Conservation (phyloP, 2,113 vertebrate genomes). For the Eonycteris spelaea region DNA sequence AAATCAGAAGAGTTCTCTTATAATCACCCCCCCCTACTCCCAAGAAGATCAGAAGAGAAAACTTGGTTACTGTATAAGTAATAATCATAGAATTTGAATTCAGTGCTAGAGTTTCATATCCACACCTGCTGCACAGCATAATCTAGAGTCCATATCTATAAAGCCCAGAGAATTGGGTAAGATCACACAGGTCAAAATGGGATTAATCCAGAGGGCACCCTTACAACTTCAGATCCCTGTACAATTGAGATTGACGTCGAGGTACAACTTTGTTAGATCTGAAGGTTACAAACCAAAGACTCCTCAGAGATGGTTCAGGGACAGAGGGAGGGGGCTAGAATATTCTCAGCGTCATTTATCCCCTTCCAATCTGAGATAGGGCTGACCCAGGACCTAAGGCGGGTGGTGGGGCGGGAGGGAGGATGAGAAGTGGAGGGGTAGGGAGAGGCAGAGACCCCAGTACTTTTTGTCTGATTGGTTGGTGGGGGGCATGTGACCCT, state of each 20-base stretch:
- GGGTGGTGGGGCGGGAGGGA: neutral
- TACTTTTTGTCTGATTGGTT: slow-evolving; percentile 56
- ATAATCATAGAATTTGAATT: slow-evolving; percentile 8
- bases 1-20: neutral
- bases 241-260: neutral
- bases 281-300: neutral
- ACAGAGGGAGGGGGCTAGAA: neutral
- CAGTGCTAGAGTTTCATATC: neutral
- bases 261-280: neutral
- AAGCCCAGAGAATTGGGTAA: neutral
- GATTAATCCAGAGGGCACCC: neutral
- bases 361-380: neutral
- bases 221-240: neutral
- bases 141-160: neutral
- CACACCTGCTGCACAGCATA: neutral
- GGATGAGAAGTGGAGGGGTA: neutral
- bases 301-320: neutral
- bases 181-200: neutral
- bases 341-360: neutral
- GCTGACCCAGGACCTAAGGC: neutral
- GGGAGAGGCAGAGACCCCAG: neutral
- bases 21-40: neutral
- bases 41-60: neutral
- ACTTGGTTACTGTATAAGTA: neutral
- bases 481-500: slow-evolving; percentile 52